phyloP scores from a whole-genome alignment of 2,113 vertebrate genomes.

The Tichodroma muraria region DNA sequence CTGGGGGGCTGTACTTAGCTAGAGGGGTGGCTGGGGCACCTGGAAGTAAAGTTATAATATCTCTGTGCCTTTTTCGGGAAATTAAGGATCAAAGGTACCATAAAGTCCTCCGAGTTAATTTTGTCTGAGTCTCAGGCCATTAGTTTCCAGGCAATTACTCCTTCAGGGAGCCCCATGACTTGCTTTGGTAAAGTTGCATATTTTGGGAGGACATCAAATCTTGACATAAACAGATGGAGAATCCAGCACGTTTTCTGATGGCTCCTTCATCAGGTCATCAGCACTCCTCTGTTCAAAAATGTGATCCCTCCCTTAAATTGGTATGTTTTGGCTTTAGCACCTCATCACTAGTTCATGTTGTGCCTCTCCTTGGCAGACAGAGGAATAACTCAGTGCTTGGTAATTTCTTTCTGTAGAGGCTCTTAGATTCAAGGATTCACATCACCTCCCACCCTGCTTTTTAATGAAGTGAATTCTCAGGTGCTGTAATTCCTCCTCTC shows the following conservation, averaged over 20 bases:
- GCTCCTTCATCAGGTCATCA: slow-evolving; percentile 9
- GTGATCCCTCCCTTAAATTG: neutral
- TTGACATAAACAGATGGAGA: neutral
- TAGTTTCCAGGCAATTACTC: neutral
- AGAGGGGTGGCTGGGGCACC: neutral
- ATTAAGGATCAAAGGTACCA: neutral
- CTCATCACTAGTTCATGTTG: neutral
- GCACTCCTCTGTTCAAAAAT: neutral
- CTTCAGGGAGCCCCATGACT: neutral
- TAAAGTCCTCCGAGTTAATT: neutral
- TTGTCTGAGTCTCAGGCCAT: neutral
- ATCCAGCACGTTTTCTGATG: neutral
- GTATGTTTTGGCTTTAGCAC: neutral
- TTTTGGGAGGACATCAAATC: neutral
- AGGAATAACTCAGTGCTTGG: neutral
- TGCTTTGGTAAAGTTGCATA: neutral
- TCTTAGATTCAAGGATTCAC: neutral
- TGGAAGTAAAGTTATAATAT: neutral
- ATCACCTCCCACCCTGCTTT: neutral
- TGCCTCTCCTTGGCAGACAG: neutral
- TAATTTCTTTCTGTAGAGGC: neutral
- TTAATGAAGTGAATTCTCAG: neutral
- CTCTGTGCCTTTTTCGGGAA: neutral
- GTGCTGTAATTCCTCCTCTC: neutral
- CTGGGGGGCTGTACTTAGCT: neutral